phyloP scores from a whole-genome alignment of 1,140 invertebrate genomes.

The Chymomyza costata region DNA sequence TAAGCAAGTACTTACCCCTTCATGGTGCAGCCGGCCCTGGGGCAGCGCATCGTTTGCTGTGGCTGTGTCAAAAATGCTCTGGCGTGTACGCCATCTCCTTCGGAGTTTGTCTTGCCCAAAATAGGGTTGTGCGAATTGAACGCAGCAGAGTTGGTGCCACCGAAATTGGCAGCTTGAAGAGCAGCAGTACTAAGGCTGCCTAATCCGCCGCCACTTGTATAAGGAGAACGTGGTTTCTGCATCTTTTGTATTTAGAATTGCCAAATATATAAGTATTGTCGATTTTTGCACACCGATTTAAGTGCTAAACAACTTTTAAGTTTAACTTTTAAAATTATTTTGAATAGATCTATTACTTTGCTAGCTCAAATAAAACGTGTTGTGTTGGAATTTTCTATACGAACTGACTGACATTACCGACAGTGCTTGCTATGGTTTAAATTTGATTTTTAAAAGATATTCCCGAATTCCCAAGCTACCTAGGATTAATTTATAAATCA shows the following conservation, averaged over 20 bases:
- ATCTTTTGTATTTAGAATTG: constrained; percentile 17
- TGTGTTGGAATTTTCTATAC: constrained; percentile 44
- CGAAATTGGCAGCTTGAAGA: no score
- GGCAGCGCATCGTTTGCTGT: no score
- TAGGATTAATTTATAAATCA: no score
- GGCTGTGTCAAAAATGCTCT: constrained; percentile 27
- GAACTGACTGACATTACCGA: no score
- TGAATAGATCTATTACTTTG: neutral
- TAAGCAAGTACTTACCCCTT: neutral
- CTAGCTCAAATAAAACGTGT: constrained; percentile 9
- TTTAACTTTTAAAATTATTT: constrained; percentile 4
- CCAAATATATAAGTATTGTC: neutral
- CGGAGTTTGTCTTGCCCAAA: no score
- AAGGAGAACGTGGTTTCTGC: constrained; percentile 50
- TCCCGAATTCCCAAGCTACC: no score
- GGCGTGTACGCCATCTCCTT: constrained; percentile 38
- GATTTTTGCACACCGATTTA: neutral
- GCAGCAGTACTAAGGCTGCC: neutral
- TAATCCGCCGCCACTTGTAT: constrained; percentile 24
- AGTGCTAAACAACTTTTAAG: no score
- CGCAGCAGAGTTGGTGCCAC: no score
- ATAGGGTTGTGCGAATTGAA: no score
- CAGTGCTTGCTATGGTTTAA: no score
- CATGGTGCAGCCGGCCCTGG: no score
- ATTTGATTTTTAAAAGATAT: no score